phyloP scores from a whole-genome alignment of 2,888 invertebrate species.

The Drosophila anomalata region DNA sequence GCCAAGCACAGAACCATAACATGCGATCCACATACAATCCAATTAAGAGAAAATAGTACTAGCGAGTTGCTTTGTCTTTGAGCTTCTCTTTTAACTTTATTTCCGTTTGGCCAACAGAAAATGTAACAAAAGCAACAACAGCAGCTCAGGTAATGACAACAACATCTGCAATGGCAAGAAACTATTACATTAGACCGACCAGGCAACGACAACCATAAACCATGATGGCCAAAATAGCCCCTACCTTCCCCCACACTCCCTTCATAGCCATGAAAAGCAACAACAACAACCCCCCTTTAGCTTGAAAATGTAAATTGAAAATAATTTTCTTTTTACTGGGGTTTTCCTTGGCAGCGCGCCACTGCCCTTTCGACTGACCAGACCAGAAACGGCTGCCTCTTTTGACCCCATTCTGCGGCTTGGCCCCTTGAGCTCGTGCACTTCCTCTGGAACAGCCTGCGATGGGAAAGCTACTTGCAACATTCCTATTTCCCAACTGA shows the following conservation, averaged over 20 bases:
- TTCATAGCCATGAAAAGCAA: neutral
- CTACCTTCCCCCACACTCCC: neutral
- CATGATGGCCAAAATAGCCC: conserved; percentile 66
- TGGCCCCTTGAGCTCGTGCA: conserved; percentile 22
- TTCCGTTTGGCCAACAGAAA: conserved; percentile 46
- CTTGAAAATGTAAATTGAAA: conserved; percentile 53
- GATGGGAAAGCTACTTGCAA: conserved; percentile 1
- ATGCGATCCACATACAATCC: conserved; percentile 22
- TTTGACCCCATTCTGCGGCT: conserved; percentile 55
- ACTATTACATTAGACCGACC: conserved; percentile 67
- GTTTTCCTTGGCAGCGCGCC: conserved; percentile 37
- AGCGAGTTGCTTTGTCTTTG: conserved; percentile 2
- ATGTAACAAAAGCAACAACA: conserved; percentile 14
- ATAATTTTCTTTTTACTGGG: conserved; percentile 49
- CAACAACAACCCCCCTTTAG: conserved; percentile 7
- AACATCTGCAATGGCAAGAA: conserved; percentile 64
- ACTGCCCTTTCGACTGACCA: conserved; percentile 39
- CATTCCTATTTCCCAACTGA: neutral
- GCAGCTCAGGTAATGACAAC: conserved; percentile 34
- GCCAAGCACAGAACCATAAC: conserved; percentile 32
- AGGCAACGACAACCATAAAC: conserved; percentile 53
- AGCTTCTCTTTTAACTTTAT: conserved; percentile 3
- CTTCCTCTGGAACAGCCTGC: conserved; percentile 4
- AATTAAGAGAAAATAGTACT: neutral
- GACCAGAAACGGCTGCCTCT: conserved; percentile 32